Base-by-base conservation (phyloP, 2,113 vertebrate genomes). In the Murina feae region DNA sequence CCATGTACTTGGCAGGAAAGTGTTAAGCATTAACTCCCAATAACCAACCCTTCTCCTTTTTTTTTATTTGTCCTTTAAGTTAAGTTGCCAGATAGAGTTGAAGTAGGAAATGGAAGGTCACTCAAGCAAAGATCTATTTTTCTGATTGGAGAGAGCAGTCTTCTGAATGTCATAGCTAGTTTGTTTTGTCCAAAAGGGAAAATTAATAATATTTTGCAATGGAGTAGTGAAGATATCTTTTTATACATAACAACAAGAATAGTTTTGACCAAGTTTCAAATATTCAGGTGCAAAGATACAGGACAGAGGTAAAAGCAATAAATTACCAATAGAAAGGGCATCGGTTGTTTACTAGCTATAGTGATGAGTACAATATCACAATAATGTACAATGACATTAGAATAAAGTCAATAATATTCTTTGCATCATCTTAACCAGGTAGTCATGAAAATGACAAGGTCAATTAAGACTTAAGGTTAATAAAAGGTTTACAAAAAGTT, bases 31-130 rank as follows among this genome's bases (percentile, higher is more conserved):
- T 76, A 80, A 83, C 68, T 84, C 17, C 51, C 55, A 84, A 37
- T 63, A 78, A 10, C 4, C 13, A 78, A 10, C 4, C 13, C 23
- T 80, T 30, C 10, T 65, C 11, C 37, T 69, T 74, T 86, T 83
- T 63, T 74, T 86, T 83, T n/a, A 53, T 80, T n/a, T 32, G 3
- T 58, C 42, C 35, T 95, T 87, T 89, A 84, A 25, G 32, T 68
- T 72, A 79, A 69, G 30, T 84, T 78, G 30, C 32, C 44, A 53
- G 60, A 28, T 83, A 76, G 44, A 93, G 16, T 90, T 94, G 68
- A 95, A 92, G 39, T 79, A 49, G n/a, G 68, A 95, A 92, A 82
- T 81, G 44, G 51, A 92, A 95, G 44, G 39, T 55, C 28, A 90
- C n/a, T 82, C 28, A 75, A 88, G 37, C 63, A 53, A 79, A 44